Percentiles rank a stretch among this genome's conserved stretches.
Conservation (phyloP, 2,113 vertebrate species). For the Psittacula cyanocephala region DNA sequence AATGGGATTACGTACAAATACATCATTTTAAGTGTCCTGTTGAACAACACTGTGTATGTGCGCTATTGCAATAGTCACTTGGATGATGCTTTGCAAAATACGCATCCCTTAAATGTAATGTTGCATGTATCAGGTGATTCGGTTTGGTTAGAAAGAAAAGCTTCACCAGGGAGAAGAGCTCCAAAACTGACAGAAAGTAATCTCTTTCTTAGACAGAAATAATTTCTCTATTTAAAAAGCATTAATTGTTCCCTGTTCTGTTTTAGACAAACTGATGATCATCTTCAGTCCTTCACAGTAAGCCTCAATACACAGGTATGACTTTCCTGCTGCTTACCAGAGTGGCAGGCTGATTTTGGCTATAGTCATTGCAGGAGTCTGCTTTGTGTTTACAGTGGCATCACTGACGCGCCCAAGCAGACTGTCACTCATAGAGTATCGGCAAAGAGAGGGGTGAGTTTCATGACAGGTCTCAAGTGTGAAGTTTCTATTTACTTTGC, state of each 20-base stretch:
- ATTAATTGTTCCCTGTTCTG: neutral
- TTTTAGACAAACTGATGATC: neutral
- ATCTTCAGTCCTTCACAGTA: neutral
- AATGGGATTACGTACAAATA: neutral
- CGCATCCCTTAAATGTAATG: neutral
- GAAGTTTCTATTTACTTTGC: neutral
- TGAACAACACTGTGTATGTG: neutral
- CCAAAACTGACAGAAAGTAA: neutral
- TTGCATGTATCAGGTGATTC: neutral
- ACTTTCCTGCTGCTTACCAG: neutral
- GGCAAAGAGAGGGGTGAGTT: neutral
- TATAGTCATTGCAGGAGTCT: neutral
- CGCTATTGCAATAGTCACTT: neutral
- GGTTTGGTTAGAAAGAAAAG: neutral
- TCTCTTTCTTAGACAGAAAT: neutral
- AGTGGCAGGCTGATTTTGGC: neutral
- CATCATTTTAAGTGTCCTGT: neutral
- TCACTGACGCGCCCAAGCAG: neutral
- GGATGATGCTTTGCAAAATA: neutral
- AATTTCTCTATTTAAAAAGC: neutral
- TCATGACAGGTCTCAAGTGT: rapidly evolving
- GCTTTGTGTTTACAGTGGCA: neutral
- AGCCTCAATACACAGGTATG: neutral
- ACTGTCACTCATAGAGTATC: rapidly evolving
- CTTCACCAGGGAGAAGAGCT: neutral